phyloP scores from a whole-genome alignment of 2,888 invertebrate species.

The Belgica antarctica region DNA sequence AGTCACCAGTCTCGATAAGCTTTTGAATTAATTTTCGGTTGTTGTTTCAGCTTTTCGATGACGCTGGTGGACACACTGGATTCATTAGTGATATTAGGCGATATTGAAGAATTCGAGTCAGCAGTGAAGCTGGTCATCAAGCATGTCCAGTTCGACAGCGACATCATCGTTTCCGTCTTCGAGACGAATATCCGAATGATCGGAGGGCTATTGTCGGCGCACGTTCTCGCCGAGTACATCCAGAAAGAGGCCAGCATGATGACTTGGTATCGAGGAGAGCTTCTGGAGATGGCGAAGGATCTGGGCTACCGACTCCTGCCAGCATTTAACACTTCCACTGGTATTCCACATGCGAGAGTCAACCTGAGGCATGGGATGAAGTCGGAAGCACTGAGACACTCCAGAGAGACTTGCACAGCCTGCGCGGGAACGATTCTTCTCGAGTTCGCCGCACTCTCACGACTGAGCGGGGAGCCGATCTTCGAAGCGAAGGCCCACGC shows the following conservation, averaged over 20 bases:
- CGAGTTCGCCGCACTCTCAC: conserved; percentile 93
- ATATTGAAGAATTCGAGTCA: conserved; percentile 89
- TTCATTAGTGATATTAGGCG: conserved; percentile 86
- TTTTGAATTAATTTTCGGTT: conserved; percentile 45
- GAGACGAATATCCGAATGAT: conserved; percentile 97
- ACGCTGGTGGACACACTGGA: conserved; percentile 94
- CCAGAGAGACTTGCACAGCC: conserved; percentile 92
- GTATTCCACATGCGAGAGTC: conserved; percentile 96
- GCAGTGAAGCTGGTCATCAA: conserved; percentile 82
- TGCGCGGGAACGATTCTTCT: conserved; percentile 97
- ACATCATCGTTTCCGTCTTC: conserved; percentile 95
- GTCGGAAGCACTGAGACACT: conserved; percentile 68
- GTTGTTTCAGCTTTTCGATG: conserved; percentile 79
- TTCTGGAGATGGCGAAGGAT: conserved; percentile 87
- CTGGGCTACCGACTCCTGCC: conserved; percentile 88
- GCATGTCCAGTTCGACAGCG: conserved; percentile 88
- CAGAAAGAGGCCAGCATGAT: conserved; percentile 72
- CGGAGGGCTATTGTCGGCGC: conserved; percentile 94
- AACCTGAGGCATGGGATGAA: conserved; percentile 82
- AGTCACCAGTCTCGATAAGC: not conserved
- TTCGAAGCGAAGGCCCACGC: conserved; percentile 93
- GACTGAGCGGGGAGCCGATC: conserved; percentile 85
- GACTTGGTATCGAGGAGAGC: conserved; percentile 83
- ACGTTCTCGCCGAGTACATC: conserved; percentile 80
- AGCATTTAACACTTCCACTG: conserved; percentile 97